These are phyloP conservation scores for Saturnia japonica DNA, from an alignment of 2,888 invertebrate genomes.

Conservation along the genomic window DNA sequence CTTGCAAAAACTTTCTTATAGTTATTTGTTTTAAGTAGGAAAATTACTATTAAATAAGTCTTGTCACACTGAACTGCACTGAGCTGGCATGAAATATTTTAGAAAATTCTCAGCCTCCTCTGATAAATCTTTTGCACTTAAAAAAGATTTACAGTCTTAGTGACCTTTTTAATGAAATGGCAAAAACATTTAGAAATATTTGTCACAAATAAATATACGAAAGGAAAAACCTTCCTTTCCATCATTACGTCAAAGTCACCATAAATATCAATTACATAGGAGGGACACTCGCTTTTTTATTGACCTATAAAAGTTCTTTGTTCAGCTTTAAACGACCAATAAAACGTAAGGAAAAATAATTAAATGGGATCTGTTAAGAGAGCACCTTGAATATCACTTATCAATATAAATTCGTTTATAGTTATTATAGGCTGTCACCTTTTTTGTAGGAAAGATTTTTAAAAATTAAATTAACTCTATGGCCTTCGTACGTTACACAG, in stretches of 20 bases:
- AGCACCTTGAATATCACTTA: slow-evolving; percentile 19
- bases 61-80: neutral
- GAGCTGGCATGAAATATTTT: neutral
- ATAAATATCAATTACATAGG: slow-evolving; percentile 49
- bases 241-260: slow-evolving; percentile 29
- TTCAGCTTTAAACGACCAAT: slow-evolving; percentile 41
- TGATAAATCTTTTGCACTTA: neutral
- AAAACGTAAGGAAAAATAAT: slow-evolving; percentile 38
- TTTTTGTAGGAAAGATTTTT: neutral
- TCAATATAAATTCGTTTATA: slow-evolving; percentile 19
- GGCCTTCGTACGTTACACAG: too few relatives aligned
- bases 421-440: neutral
- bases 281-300: slow-evolving; percentile 44
- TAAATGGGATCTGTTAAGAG: slow-evolving; percentile 35
- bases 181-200: neutral
- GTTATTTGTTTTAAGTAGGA: too few relatives aligned
- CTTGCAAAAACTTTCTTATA: neutral
- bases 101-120: neutral
- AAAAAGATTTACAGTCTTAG: neutral
- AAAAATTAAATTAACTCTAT: too few relatives aligned
- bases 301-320: slow-evolving; percentile 44
- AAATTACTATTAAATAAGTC: neutral
- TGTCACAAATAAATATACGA: neutral
- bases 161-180: neutral
- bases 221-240: slow-evolving; percentile 25